These are phyloP conservation scores for Myotis lucifugus DNA, from an alignment of 2,113 vertebrate genomes.

Conservation along the genomic window DNA sequence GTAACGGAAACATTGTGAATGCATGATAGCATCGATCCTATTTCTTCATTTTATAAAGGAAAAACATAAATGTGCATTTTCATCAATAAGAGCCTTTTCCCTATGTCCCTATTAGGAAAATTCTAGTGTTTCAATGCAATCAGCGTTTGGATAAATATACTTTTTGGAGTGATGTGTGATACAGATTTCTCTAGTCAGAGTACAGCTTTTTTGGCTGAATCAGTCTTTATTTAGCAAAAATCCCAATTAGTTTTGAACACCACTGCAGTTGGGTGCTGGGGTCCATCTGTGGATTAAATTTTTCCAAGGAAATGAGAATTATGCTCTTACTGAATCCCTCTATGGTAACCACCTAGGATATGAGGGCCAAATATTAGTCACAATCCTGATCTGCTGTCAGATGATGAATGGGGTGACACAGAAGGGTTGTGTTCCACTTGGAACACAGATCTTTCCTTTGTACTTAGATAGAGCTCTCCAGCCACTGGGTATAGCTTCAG, in stretches of 20 bases:
- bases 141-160: not conserved
- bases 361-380: slow-evolving; percentile 66
- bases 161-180: not conserved
- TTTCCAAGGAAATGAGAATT: slow-evolving; percentile 75
- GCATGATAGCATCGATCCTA: not conserved
- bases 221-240: slow-evolving; percentile 74
- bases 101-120: slow-evolving; percentile 2
- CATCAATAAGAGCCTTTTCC: slow-evolving; percentile 50
- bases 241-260: slow-evolving; percentile 43
- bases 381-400: not conserved
- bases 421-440: not conserved
- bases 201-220: slow-evolving; percentile 52
- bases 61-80: not conserved
- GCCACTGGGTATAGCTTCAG: not conserved
- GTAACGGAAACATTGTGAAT: not conserved
- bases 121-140: slow-evolving; percentile 9
- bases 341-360: slow-evolving; percentile 48
- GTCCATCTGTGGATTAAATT: slow-evolving; percentile 66
- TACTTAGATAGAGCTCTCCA: not conserved
- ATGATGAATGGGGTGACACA: slow-evolving; percentile 48
- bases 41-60: not conserved
- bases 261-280: not conserved
- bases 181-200: slow-evolving; percentile 54
- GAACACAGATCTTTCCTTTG: not conserved
- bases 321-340: slow-evolving; percentile 29